Conservation (phyloP, 1,140 invertebrate genomes). For the Eueides isabella region DNA sequence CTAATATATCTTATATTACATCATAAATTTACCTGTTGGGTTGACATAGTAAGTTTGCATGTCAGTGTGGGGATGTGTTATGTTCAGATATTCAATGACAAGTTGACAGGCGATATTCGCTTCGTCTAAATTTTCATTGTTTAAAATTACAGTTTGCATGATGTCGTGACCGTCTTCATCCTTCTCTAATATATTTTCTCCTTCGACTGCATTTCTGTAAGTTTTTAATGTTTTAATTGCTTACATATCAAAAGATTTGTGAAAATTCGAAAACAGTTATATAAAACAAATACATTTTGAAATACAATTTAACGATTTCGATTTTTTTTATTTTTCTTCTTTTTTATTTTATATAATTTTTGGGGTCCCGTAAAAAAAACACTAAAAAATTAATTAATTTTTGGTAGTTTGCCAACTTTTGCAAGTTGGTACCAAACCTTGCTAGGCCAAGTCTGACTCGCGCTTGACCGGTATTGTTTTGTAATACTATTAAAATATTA, state of each 20-base stretch:
- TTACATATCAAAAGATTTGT: not conserved
- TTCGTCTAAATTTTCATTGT: conserved; percentile 36
- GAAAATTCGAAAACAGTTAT: not conserved
- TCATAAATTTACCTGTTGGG: conserved; percentile 46
- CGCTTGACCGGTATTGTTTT: too few species aligned
- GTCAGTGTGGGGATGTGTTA: conserved; percentile 46
- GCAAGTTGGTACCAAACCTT: too few species aligned
- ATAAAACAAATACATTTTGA: not conserved
- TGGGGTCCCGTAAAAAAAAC: too few species aligned
- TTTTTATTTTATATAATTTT: too few species aligned
- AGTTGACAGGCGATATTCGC: conserved; percentile 54
- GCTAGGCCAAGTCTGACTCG: too few species aligned
- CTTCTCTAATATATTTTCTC: not conserved
- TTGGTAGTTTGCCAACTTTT: too few species aligned
- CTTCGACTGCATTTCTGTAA: not conserved
- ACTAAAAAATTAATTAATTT: too few species aligned
- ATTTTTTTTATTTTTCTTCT: too few species aligned
- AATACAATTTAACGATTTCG: too few species aligned
- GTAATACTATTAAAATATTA: too few species aligned
- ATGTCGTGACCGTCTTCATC: conserved; percentile 34
- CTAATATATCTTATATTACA: too few species aligned
- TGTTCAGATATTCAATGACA: conserved; percentile 42
- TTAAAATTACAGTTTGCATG: conserved; percentile 39
- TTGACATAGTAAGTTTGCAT: conserved; percentile 40
- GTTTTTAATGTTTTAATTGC: not conserved